Percentiles rank a stretch among this genome's conserved stretches.
Evolutionary conservation across 2,797 vertebrate species (phyloP).

Genomic region (Rhincodon typus): DNA sequence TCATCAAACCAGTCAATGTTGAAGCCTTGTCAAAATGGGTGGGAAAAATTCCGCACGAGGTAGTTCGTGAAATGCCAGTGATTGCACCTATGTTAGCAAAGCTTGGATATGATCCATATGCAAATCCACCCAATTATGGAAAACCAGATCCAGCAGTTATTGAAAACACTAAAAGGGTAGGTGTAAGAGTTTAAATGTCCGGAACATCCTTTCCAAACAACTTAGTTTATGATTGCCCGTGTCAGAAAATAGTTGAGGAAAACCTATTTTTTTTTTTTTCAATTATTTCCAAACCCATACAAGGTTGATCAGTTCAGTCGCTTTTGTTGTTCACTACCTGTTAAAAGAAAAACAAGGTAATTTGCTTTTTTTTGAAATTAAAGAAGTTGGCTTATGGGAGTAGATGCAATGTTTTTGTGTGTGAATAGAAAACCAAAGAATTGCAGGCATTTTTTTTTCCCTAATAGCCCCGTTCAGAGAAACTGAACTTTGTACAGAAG

Average conservation of each 20-base stretch:
- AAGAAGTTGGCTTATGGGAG: conserved; percentile 20
- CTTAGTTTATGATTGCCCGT: not conserved
- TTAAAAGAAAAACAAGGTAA: too few relatives aligned
- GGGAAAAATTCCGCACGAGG: conserved; percentile 86
- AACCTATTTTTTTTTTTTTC: not conserved
- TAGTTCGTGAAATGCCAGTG: conserved; percentile 84
- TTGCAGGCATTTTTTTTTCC: not conserved
- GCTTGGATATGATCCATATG: conserved; percentile 87
- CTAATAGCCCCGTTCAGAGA: not conserved
- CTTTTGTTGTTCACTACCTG: too few relatives aligned
- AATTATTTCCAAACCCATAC: not conserved
- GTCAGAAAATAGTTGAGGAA: not conserved
- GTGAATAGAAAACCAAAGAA: conserved; percentile 27
- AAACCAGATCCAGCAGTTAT: conserved; percentile 84
- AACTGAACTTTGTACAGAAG: not conserved
- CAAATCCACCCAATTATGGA: conserved; percentile 92
- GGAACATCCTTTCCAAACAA: conserved; percentile 7
- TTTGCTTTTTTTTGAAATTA: not conserved
- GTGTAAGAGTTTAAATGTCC: conserved; percentile 45
- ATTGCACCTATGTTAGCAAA: conserved; percentile 91
- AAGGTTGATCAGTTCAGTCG: not conserved
- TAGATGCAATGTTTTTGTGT: conserved; percentile 24
- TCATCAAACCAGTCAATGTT: conserved; percentile 93
- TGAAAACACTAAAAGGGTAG: conserved; percentile 93
- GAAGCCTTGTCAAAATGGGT: conserved; percentile 97